Conservation (phyloP, 2,797 vertebrate genomes). For the Tarsius wallacei region DNA sequence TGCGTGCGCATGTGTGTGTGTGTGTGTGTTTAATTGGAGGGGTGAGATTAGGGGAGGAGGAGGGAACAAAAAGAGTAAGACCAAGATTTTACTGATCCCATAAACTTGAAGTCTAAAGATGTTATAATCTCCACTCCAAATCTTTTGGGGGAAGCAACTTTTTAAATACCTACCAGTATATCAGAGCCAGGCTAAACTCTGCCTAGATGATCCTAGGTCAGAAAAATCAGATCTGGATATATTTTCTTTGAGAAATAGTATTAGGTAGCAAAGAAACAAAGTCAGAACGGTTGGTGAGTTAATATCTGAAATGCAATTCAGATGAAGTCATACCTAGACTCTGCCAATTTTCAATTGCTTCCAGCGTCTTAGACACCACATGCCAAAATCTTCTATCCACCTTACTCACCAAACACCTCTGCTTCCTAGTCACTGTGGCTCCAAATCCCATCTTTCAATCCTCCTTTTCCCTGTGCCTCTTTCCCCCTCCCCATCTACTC, state of each 20-base stretch:
- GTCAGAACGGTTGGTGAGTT: constrained; percentile 74
- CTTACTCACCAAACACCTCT: constrained; percentile 58
- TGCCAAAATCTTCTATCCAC: constrained; percentile 55
- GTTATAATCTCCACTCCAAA: neutral
- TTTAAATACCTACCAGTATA: neutral
- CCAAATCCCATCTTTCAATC: neutral
- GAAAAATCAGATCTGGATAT: constrained; percentile 56
- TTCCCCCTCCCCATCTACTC: too few species aligned
- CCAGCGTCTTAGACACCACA: constrained; percentile 73
- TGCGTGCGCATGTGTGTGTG: neutral
- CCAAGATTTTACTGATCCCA: neutral
- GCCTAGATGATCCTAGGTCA: neutral
- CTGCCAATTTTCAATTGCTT: constrained; percentile 84
- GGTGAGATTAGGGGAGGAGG: neutral
- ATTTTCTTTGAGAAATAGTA: constrained; percentile 61
- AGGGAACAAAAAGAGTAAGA: neutral
- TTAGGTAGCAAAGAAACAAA: constrained; percentile 81
- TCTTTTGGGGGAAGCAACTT: neutral
- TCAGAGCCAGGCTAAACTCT: neutral
- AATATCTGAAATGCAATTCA: constrained; percentile 83
- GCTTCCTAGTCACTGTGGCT: neutral
- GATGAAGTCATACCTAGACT: constrained; percentile 78
- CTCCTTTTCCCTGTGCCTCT: neutral
- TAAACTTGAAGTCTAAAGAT: neutral
- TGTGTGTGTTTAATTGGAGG: neutral